These are phyloP conservation scores for Dryomyza anilis DNA, from an alignment of 2,888 invertebrate species.

Conservation along the genomic window DNA sequence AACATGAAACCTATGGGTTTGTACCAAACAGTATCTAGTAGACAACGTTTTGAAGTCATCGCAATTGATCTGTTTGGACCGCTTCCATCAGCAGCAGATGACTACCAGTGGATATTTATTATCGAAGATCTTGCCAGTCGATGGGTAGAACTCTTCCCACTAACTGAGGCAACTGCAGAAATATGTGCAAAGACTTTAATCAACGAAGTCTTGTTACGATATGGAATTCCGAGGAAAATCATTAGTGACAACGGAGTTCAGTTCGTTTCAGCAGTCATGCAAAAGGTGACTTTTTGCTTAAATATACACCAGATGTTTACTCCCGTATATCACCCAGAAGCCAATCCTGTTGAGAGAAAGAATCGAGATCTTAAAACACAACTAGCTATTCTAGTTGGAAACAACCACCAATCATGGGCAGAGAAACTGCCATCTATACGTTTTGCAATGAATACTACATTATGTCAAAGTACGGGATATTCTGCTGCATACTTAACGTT, in stretches of 20 bases:
- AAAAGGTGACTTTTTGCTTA: too few relatives aligned
- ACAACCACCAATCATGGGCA: constrained; percentile 16
- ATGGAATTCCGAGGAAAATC: not conserved
- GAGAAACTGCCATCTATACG: constrained; percentile 46
- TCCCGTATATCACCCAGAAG: not conserved
- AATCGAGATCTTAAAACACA: constrained; percentile 23
- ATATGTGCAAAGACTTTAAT: not conserved
- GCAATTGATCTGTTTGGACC: not conserved
- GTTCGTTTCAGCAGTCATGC: too few relatives aligned
- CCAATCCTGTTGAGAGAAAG: not conserved
- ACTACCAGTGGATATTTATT: too few relatives aligned
- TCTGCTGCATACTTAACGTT: constrained; percentile 51
- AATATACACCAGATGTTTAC: too few relatives aligned
- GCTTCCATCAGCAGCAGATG: not conserved
- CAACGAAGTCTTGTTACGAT: not conserved
- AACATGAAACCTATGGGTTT: not conserved
- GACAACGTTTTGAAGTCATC: not conserved
- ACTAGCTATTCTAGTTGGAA: constrained; percentile 2
- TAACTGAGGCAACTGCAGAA: not conserved
- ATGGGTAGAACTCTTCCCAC: not conserved
- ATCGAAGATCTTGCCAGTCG: not conserved
- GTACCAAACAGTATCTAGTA: not conserved
- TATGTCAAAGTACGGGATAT: constrained; percentile 43
- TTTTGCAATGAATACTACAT: constrained; percentile 55
- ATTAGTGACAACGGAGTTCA: not conserved